Conservation (phyloP, 2,888 invertebrate genomes). For the Teinopalpus imperialis region DNA sequence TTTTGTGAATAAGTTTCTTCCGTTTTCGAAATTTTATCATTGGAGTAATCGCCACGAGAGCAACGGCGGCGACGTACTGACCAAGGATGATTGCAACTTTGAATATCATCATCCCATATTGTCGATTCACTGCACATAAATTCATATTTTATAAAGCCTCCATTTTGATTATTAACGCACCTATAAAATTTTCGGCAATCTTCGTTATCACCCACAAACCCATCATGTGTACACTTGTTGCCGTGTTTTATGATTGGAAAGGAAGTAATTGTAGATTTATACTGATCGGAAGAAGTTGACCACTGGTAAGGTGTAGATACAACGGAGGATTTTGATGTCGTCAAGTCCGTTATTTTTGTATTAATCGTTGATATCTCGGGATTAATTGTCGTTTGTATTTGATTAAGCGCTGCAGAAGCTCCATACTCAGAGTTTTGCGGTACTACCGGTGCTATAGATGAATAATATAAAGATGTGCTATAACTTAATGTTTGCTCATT, state of each 20-base stretch:
- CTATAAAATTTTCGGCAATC: constrained; percentile 91
- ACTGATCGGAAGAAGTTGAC: constrained; percentile 1
- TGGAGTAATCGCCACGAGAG: constrained; percentile 39
- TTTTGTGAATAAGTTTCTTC: neutral
- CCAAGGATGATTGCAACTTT: constrained; percentile 88
- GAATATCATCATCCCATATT: constrained; percentile 87
- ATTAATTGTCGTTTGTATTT: neutral
- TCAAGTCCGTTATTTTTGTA: constrained; percentile 5
- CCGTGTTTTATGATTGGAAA: constrained; percentile 28
- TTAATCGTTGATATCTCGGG: neutral
- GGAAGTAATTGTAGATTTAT: constrained; percentile 15
- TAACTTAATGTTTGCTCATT: constrained; percentile 26
- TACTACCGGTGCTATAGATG: neutral
- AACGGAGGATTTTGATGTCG: constrained; percentile 8
- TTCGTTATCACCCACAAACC: constrained; percentile 87
- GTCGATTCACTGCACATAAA: constrained; percentile 89
- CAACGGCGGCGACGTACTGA: constrained; percentile 75
- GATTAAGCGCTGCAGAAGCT: neutral
- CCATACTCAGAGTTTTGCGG: neutral
- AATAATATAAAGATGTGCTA: neutral
- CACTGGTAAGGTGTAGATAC: constrained; percentile 4
- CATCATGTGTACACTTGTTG: constrained; percentile 82
- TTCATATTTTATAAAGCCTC: constrained; percentile 85
- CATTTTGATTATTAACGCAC: constrained; percentile 85
- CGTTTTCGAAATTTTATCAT: neutral